Evolutionary conservation across 2,113 vertebrate genomes (phyloP).

Genomic region (Perca fluviatilis): DNA sequence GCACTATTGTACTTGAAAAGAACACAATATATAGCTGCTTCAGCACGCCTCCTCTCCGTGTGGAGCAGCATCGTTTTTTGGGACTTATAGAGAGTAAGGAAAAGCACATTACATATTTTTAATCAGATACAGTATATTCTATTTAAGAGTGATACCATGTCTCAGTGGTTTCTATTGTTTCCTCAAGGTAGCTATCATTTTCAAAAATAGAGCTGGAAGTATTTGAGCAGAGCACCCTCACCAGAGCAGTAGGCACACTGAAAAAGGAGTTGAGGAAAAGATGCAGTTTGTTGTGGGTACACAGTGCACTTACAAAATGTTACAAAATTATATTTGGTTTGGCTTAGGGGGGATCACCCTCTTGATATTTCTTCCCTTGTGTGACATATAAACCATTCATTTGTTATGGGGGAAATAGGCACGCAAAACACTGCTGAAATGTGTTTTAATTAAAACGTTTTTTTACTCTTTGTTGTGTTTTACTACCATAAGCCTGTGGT

Average conservation of each 20-base stretch:
- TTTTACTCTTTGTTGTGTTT: not conserved
- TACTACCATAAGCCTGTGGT: not conserved
- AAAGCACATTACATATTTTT: not conserved
- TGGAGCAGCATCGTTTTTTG: not conserved
- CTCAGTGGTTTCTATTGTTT: not conserved
- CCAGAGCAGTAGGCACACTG: not conserved
- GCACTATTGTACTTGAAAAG: slow-evolving; percentile 20
- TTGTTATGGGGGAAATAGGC: not conserved
- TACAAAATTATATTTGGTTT: not conserved
- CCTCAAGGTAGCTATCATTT: slow-evolving; percentile 17
- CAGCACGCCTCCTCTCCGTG: slow-evolving; percentile 11
- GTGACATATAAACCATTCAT: not conserved
- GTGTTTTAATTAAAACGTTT: not conserved
- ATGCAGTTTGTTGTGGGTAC: not conserved
- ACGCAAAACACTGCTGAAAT: not conserved
- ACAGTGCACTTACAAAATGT: not conserved
- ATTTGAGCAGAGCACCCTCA: slow-evolving; percentile 23
- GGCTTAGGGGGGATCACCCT: not conserved
- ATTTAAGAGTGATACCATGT: not conserved
- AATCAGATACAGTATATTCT: not conserved
- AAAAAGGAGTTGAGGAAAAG: slow-evolving; percentile 1
- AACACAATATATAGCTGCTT: slow-evolving; percentile 21
- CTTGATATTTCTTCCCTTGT: not conserved
- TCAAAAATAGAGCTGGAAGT: slow-evolving; percentile 39
- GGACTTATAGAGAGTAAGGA: not conserved